A percentile compares a stretch with the other conserved stretches of the same genome.
phyloP scores from a whole-genome alignment of 2,113 vertebrate species.

The Monopterus albus region DNA sequence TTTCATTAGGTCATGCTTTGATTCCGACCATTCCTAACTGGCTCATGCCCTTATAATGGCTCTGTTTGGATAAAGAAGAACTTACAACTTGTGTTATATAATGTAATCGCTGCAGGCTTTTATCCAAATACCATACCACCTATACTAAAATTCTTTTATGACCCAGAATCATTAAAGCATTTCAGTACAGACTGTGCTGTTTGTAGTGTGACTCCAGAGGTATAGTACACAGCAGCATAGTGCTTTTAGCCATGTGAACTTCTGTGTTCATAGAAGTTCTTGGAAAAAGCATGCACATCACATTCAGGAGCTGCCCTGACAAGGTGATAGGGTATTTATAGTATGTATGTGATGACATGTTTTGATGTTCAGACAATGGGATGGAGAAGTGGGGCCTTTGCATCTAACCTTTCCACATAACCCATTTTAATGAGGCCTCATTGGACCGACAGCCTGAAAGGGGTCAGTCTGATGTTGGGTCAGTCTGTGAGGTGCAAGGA shows the following conservation, averaged over 20 bases:
- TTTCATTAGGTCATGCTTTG: background rate
- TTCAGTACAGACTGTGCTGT: background rate
- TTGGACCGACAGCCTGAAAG: constrained; percentile 62
- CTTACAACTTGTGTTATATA: background rate
- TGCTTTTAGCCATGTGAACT: background rate
- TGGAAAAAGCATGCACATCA: background rate
- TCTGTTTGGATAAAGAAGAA: background rate
- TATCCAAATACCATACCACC: background rate
- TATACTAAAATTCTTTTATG: background rate
- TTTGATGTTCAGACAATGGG: constrained; percentile 44
- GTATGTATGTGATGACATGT: constrained; percentile 12
- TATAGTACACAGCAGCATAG: background rate
- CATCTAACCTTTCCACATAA: constrained; percentile 50
- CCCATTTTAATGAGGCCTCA: constrained; percentile 76
- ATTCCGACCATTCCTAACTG: background rate
- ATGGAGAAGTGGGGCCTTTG: constrained; percentile 19
- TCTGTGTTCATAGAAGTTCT: background rate
- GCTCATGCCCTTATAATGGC: background rate
- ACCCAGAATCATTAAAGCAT: background rate
- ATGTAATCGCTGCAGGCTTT: constrained; percentile 1
- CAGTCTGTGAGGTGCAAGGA: constrained; percentile 51
- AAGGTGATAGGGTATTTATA: background rate
- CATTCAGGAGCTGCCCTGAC: background rate
- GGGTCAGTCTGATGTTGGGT: constrained; percentile 60
- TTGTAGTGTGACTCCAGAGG: background rate